A percentile compares a stretch with the other conserved stretches of the same genome.
phyloP scores from a whole-genome alignment of 2,797 vertebrate species.

The Crypturellus tataupa region DNA sequence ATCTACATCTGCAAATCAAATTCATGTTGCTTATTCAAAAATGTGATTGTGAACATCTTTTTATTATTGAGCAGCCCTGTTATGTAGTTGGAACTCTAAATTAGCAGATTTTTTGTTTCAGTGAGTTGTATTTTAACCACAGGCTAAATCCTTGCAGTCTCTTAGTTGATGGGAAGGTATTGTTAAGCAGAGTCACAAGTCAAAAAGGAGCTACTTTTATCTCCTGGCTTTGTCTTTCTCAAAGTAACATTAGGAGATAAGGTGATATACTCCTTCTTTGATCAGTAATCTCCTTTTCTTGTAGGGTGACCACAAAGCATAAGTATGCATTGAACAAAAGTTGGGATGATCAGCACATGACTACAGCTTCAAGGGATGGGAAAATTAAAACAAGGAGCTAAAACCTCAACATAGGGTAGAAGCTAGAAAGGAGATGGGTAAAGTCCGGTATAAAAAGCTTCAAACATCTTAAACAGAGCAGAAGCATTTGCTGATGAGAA shows the following conservation, averaged over 20 bases:
- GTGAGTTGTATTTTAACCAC: constrained; percentile 49
- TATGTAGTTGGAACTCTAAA: not conserved
- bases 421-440: not conserved
- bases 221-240: constrained; percentile 72
- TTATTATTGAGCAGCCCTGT: not conserved
- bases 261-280: constrained; percentile 48
- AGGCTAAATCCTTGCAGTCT: not conserved
- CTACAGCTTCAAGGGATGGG: constrained; percentile 14
- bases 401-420: not conserved
- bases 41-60: not conserved
- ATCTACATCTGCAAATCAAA: not conserved
- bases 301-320: constrained; percentile 25
- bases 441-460: not conserved
- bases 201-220: constrained; percentile 52
- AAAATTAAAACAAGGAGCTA: not conserved
- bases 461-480: not conserved
- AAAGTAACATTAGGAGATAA: constrained; percentile 67
- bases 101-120: constrained; percentile 22
- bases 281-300: constrained; percentile 51
- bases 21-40: not conserved
- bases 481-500: not conserved
- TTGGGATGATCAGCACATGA: not conserved
- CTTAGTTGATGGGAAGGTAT: not conserved
- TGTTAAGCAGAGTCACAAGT: constrained; percentile 36
- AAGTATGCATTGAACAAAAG: constrained; percentile 43